Conservation (phyloP, 2,113 vertebrate species). For the Chunga burmeisteri region DNA sequence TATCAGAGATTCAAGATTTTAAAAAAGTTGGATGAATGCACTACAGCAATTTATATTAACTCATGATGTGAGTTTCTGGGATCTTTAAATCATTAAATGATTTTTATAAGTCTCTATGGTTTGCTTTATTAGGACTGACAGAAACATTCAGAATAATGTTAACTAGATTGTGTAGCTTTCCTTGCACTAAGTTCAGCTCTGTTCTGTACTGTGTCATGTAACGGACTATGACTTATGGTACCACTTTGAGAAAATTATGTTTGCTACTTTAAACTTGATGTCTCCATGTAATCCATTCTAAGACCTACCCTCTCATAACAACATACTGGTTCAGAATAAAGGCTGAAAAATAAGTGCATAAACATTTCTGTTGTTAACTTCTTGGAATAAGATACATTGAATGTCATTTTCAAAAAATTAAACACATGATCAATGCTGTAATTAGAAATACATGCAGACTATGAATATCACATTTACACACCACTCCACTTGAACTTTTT, state of each 20-base stretch:
- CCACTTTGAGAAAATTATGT: background rate
- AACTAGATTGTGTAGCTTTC: background rate
- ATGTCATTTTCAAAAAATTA: background rate
- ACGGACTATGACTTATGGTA: background rate
- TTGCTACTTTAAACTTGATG: background rate
- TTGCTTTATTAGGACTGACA: slow-evolving; percentile 29
- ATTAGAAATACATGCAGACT: background rate
- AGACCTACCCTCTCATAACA: background rate
- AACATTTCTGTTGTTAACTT: background rate
- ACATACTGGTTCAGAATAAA: background rate
- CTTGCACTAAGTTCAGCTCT: background rate
- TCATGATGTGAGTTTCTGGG: background rate
- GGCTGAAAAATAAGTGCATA: background rate
- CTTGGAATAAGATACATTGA: background rate
- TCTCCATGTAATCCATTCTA: background rate
- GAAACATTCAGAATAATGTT: background rate
- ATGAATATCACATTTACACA: background rate
- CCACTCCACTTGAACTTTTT: background rate
- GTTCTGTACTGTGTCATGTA: background rate
- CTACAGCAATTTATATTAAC: background rate
- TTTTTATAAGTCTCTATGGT: background rate
- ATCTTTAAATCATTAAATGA: background rate
- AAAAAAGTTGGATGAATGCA: background rate
- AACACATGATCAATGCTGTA: background rate
- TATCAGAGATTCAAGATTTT: background rate